A percentile compares a stretch with the other conserved stretches of the same genome.
These are phyloP conservation scores for Trididemnum nubilum DNA, from an alignment of 23 tunicate species.

Conservation along the genomic window DNA sequence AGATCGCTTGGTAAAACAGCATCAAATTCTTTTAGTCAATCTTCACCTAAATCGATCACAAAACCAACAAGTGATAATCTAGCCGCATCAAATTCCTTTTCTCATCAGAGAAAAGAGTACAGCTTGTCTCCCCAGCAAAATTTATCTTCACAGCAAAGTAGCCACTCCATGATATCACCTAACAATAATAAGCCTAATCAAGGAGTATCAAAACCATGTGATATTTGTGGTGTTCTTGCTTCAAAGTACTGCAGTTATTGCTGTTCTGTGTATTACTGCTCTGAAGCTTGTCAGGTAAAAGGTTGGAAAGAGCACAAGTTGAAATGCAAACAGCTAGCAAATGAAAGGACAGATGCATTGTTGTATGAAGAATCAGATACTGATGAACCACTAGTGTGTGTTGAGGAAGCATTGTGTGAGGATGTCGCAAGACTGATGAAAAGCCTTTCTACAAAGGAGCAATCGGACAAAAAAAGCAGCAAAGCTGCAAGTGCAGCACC, in stretches of 20 bases:
- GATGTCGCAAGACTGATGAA: conserved; percentile 8
- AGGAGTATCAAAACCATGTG: conserved; percentile 32
- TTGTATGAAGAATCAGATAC: neutral
- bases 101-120: no score
- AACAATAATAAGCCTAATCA: no score
- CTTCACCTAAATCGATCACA: no score
- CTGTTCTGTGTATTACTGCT: conserved; percentile 38
- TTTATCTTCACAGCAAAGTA: no score
- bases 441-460: neutral
- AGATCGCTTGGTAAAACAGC: no score
- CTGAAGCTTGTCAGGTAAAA: conserved; percentile 47
- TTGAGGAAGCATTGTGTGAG: conserved; percentile 26
- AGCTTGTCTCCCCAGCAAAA: no score
- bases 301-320: conserved; percentile 63
- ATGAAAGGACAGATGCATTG: neutral
- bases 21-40: no score
- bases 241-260: conserved; percentile 25
- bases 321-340: conserved; percentile 23
- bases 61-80: no score
- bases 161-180: no score
- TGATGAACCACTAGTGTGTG: conserved; percentile 8
- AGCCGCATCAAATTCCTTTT: no score
- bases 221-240: conserved; percentile 16
- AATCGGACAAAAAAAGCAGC: neutral
- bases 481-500: neutral